Evolutionary conservation across 64 coral and sea anemone genomes (phyloP).

Genomic region (Cladopsammia gracilis): DNA sequence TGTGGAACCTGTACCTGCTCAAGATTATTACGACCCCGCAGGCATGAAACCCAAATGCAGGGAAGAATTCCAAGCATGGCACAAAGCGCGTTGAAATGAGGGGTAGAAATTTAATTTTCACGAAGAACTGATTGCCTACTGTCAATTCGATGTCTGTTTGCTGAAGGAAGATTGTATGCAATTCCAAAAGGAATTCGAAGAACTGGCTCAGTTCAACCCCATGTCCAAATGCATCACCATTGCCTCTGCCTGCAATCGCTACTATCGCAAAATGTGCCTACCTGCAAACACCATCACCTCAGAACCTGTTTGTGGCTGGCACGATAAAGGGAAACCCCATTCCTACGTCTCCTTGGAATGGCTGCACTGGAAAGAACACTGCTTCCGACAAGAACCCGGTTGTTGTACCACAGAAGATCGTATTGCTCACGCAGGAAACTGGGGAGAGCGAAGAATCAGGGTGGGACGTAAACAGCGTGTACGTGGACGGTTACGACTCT

Average conservation of each 20-base stretch:
- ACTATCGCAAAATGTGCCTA: neutral
- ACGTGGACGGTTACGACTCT: neutral
- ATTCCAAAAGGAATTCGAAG: neutral
- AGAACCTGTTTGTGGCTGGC: constrained; percentile 13
- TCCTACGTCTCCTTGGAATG: neutral
- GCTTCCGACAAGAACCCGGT: no score
- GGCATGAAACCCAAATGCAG: neutral
- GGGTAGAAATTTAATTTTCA: constrained; percentile 28
- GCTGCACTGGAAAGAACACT: neutral
- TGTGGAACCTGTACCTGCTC: neutral
- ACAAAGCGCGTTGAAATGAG: neutral
- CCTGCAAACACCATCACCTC: neutral
- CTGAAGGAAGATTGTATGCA: neutral
- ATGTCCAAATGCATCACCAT: constrained; percentile 28
- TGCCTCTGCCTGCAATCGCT: neutral
- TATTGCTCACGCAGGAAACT: neutral
- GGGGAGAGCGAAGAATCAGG: neutral
- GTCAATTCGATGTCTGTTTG: constrained; percentile 15
- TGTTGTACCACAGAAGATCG: no score
- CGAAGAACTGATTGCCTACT: constrained; percentile 20
- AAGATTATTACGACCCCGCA: neutral
- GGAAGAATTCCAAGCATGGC: neutral
- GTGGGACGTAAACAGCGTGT: no score
- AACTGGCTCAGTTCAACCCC: neutral
- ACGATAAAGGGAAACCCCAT: neutral